Evolutionary conservation across 2,888 invertebrate genomes (phyloP).

Genomic region (Ophonus ardosiacus): DNA sequence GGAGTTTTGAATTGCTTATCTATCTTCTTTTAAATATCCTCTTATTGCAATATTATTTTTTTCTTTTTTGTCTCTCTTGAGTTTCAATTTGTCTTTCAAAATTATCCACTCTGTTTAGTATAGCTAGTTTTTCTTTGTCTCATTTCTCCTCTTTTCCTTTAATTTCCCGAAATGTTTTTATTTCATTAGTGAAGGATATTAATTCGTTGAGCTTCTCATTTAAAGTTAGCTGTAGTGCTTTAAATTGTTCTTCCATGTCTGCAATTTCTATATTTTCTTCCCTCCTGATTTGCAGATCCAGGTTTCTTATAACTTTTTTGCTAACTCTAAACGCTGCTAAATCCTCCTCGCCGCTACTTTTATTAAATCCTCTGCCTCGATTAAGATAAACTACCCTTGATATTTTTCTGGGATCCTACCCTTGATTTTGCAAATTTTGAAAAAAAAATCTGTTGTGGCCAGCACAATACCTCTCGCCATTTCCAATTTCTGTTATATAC

Average conservation of each 20-base stretch:
- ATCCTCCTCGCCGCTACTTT: not conserved
- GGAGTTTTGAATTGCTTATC: slow-evolving; percentile 12
- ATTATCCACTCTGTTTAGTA: not conserved
- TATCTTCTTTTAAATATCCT: slow-evolving; percentile 9
- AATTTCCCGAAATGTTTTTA: not conserved
- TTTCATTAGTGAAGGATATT: not conserved
- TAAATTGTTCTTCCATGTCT: not conserved
- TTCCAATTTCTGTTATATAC: too few relatives aligned
- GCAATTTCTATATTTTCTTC: not conserved
- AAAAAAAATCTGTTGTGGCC: too few relatives aligned
- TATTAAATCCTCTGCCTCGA: not conserved
- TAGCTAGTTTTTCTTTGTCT: slow-evolving; percentile 15
- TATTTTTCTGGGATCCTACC: too few relatives aligned
- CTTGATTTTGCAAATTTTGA: too few relatives aligned
- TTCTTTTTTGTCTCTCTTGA: not conserved
- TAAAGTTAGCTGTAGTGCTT: not conserved
- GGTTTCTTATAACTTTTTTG: not conserved
- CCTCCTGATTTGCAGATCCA: not conserved
- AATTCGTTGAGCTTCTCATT: not conserved
- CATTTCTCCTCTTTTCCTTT: slow-evolving; percentile 58
- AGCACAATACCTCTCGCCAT: too few relatives aligned
- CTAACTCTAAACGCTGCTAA: not conserved
- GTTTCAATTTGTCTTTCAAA: not conserved
- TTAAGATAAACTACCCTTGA: too few relatives aligned
- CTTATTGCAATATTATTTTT: slow-evolving; percentile 8